Percentiles rank a stretch among this genome's conserved stretches.
phyloP scores from a whole-genome alignment of 2,797 vertebrate species.

The Tenualosa ilisha region DNA sequence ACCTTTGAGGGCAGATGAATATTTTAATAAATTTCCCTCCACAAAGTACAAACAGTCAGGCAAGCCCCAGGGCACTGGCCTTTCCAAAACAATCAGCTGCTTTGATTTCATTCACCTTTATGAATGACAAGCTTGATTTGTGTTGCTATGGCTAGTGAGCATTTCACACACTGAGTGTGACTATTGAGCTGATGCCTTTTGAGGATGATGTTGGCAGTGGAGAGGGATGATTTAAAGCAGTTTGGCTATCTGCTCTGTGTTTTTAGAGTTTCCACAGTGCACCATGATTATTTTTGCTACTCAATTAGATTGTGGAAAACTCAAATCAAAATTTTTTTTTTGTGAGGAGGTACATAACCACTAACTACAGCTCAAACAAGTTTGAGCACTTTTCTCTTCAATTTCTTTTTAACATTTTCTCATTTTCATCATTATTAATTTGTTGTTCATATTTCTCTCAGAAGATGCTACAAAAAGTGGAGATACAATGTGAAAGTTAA shows the following conservation, averaged over 20 bases:
- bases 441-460: neutral
- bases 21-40: constrained; percentile 63
- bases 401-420: neutral
- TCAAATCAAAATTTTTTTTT: neutral
- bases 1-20: constrained; percentile 63
- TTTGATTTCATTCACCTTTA: constrained; percentile 65
- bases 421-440: neutral
- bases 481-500: neutral
- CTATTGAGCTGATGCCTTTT: neutral
- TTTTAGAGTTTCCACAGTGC: neutral
- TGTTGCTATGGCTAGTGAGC: constrained; percentile 43
- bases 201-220: neutral
- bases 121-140: constrained; percentile 52
- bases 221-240: neutral
- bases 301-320: neutral
- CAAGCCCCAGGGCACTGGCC: constrained; percentile 57
- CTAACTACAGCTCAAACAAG: neutral
- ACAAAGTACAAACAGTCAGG: constrained; percentile 53
- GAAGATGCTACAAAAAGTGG: neutral
- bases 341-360: neutral
- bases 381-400: neutral
- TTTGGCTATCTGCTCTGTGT: neutral
- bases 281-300: neutral
- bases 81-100: constrained; percentile 64
- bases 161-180: constrained; percentile 40